A percentile compares a stretch with the other conserved stretches of the same genome.
These are phyloP conservation scores for Heliconius hewitsoni DNA, from an alignment of 1,140 invertebrate species.

Conservation along the genomic window DNA sequence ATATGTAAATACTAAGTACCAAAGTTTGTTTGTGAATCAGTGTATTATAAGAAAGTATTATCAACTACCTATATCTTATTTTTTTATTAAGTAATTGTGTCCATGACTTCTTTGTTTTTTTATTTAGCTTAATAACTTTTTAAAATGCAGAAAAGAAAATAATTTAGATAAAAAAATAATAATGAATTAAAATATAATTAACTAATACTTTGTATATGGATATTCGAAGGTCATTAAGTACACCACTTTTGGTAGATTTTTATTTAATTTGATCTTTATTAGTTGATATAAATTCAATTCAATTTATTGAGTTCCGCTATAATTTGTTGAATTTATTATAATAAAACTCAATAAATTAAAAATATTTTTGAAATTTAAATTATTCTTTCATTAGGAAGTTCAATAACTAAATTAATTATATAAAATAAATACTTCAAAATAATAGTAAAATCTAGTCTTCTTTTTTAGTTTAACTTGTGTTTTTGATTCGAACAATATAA, in stretches of 20 bases:
- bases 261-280: not conserved
- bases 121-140: not conserved
- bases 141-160: not conserved
- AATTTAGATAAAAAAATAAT: not conserved
- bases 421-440: not conserved
- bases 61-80: conserved; percentile 1
- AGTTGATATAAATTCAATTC: no score
- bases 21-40: conserved; percentile 46
- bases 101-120: not conserved
- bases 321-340: no score
- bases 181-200: not conserved
- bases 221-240: not conserved
- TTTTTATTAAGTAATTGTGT: conserved; percentile 1
- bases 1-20: conserved; percentile 42
- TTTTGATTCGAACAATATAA: conserved; percentile 7
- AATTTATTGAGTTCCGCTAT: no score
- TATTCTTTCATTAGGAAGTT: no score
- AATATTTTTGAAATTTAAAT: no score
- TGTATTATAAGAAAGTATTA: conserved; percentile 48
- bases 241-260: not conserved
- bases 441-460: conserved; percentile 25
- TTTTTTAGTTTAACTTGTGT: not conserved
- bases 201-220: no score
- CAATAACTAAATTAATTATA: no score
- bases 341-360: no score